Base-by-base conservation (phyloP, 2,797 vertebrate genomes). In the Phataginus tricuspis region DNA sequence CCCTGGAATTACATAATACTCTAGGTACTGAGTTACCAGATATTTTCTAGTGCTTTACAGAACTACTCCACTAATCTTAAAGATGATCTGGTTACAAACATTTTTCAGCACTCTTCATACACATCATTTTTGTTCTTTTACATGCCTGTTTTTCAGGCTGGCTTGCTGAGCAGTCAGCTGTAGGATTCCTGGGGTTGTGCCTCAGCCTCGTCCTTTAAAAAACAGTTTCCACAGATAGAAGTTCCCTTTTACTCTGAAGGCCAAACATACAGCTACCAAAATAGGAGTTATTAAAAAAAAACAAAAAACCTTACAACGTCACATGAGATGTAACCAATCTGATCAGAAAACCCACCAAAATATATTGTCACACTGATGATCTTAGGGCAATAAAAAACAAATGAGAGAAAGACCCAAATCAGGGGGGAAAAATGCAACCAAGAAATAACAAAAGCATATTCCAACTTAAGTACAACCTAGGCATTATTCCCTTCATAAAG, bases 401-500 rank as follows among this genome's bases (percentile, higher is more conserved):
- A 19, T 34, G 57, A 21, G 37, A 5, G 77, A 86, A 94, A 69
- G n/a, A 91, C 53, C 86, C 51, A 85, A 90, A 64, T 74, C 34
- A 71, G 79, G 42, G 51, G 39, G n/a, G 25, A 55, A 45, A 78
- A 51, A 29, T 53, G 88, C 14, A 31, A 87, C 31, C 71, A 89
- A 92, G 95, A 96, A 96, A 94, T 42, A 80, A 74, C 57, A 94
- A 89, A 91, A 91, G 31, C 10, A 21, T 63, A 83, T 94, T 85
- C 93, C 90, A 98, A 96, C 42, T 14, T 85, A 83, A 45, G 91
- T 49, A 42, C 37, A 96, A n/a, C 59, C 93, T 96, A 95, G 37
- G 91, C n/a, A 90, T 51, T 85, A 11, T 83, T 97, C 97, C 83
- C 87, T 95, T 94, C 86, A 97, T 57, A 90, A 97, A 97, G 11